Conservation (phyloP, 2,888 invertebrate species). For the Acanthosepion esculentum region DNA sequence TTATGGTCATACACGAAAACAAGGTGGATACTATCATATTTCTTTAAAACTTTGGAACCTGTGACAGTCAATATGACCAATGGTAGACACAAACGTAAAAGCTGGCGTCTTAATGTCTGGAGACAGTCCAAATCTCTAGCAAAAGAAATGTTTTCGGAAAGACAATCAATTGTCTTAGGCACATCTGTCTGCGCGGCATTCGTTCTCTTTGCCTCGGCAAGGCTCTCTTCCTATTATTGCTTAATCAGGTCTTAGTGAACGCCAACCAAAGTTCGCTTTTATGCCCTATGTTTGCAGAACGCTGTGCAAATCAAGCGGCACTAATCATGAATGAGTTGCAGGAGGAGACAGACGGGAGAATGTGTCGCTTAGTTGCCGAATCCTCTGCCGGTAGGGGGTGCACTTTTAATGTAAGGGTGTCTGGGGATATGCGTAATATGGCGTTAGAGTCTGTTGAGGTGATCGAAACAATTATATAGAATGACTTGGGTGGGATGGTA, state of each 20-base stretch:
- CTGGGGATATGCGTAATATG: no score
- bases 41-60: no score
- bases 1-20: no score
- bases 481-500: no score
- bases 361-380: no score
- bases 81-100: not conserved
- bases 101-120: not conserved
- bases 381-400: no score
- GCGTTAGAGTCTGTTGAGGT: no score
- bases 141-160: not conserved
- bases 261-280: not conserved
- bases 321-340: not conserved
- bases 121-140: not conserved
- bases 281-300: not conserved
- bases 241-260: not conserved
- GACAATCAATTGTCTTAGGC: not conserved
- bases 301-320: not conserved
- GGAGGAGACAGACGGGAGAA: no score
- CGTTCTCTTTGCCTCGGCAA: not conserved
- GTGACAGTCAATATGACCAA: not conserved
- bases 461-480: no score
- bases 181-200: not conserved
- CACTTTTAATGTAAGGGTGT: no score
- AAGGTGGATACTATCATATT: no score
- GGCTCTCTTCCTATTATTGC: not conserved